Evolutionary conservation across 2,113 vertebrate genomes (phyloP).

Genomic region (Bettongia penicillata): DNA sequence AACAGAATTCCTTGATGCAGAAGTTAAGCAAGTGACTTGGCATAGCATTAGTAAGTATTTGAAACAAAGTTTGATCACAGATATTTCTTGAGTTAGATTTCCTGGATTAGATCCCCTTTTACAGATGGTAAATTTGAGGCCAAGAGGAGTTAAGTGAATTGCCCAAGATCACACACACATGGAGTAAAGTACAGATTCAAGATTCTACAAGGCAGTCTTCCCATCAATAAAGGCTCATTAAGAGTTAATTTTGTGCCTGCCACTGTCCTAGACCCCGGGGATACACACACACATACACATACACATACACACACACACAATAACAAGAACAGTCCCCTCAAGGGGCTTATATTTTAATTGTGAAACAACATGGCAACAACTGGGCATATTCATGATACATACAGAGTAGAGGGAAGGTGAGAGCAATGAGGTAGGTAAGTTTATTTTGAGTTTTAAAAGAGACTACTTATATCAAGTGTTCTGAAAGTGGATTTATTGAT

Average conservation of each 20-base stretch:
- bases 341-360: not conserved
- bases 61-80: not conserved
- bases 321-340: not conserved
- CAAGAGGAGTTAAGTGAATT: too few species aligned
- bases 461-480: not conserved
- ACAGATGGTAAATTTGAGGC: too few species aligned
- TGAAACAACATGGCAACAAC: not conserved
- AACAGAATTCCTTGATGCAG: not conserved
- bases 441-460: not conserved
- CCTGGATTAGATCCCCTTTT: too few species aligned
- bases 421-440: not conserved
- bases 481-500: not conserved
- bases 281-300: not conserved
- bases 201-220: not conserved
- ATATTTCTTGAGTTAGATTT: not conserved
- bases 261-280: not conserved
- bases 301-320: not conserved
- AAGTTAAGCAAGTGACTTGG: not conserved
- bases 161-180: too few species aligned
- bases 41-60: not conserved
- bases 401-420: not conserved
- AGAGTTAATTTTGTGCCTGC: not conserved
- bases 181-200: too few species aligned
- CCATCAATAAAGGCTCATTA: not conserved
- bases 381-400: not conserved